Base-by-base conservation (phyloP, 2,797 vertebrate genomes). In the Sebastes flavidus region DNA sequence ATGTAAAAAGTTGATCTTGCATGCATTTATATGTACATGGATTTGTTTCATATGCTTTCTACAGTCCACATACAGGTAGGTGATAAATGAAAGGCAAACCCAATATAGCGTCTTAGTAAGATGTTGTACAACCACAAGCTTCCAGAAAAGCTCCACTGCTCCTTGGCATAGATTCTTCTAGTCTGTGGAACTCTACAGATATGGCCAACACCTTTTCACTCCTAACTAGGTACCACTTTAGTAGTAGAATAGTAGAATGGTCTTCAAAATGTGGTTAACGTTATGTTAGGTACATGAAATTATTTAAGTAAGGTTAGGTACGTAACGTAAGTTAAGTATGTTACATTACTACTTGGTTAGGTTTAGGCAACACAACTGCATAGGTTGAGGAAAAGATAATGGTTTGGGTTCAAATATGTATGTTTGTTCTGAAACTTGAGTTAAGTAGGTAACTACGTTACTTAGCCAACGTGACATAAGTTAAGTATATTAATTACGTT, bases 381-480 rank as follows among this genome's bases (percentile, higher is more conserved):
- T 38, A 38, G 36, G 36, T 38, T 38, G 4, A 38, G 36, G 36
- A 38, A 5, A 38, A 38, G 36, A 38, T 38, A 38, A 38, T 38
- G 36, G 36, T 38, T 13, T 38, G 36, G 36, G 36, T 38, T 38
- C 36, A 38, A 0, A 38, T 38, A 38, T 38, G 36, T 38, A 38
- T 38, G 12, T 38, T 38, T 38, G 36, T 38, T 13, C 12, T 0
- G 12, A 0, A 38, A 38, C 36, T 38, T 38, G 36, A 38, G 0
- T 14, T 14, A 38, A 38, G 36, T 38, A 0, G 12, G 4, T 38
- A 14, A 38, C 36, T 38, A 38, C 36, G 5, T 38, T 38, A 14
- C 0, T 0, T 38, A 38, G 36, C 0, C 36, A 38, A 38, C 12
- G 0, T 38, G 36, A 38, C 36, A 0, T 38, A 38, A 38, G 2